Percentiles rank a stretch among this genome's conserved stretches.
phyloP scores from a whole-genome alignment of 2,797 vertebrate genomes.

The Chrosomus eos region DNA sequence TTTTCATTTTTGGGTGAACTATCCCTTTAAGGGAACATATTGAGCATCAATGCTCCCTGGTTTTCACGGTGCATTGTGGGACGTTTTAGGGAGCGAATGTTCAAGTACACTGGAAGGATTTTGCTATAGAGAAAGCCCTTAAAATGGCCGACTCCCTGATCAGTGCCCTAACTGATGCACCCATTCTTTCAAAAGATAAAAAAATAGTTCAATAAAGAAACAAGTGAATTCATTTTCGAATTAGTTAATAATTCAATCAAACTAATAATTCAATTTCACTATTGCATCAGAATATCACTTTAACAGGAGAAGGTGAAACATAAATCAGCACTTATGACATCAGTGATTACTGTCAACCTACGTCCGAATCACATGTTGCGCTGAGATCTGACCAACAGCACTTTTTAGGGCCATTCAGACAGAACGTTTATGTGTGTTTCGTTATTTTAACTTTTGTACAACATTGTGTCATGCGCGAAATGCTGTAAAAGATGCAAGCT shows the following conservation, averaged over 20 bases:
- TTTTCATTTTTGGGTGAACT: too few species aligned
- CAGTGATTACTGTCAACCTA: neutral
- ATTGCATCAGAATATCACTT: neutral
- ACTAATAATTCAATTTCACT: neutral
- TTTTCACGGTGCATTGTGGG: neutral
- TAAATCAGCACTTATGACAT: neutral
- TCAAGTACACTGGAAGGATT: neutral
- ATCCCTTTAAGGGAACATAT: neutral
- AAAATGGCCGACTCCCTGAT: neutral
- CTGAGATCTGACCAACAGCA: neutral
- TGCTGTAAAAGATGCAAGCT: neutral
- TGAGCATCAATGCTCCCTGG: neutral
- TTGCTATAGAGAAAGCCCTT: neutral
- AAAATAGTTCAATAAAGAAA: neutral
- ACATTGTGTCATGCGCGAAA: neutral
- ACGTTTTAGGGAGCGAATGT: neutral
- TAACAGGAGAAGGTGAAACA: neutral
- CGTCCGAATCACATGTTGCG: neutral
- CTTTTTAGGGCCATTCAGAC: neutral
- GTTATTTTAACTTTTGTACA: neutral
- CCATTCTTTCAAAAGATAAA: neutral
- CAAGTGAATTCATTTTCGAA: neutral
- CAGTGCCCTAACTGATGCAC: neutral
- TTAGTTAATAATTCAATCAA: neutral
- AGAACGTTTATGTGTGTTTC: neutral